phyloP scores from a whole-genome alignment of 2,113 vertebrate species.

The Grallaria varia region DNA sequence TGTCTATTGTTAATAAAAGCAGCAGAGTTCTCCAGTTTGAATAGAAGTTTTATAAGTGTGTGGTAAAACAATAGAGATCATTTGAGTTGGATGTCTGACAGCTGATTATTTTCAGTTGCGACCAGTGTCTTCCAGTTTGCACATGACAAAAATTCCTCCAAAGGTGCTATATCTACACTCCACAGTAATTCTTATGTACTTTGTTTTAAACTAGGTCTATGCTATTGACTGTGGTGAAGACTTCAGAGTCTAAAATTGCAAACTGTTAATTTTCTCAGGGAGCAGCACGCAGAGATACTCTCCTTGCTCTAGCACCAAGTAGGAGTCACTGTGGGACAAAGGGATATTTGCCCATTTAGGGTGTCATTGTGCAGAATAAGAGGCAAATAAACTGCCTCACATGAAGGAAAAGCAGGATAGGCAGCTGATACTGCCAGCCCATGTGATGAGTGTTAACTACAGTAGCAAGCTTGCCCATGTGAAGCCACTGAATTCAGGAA shows the following conservation, averaged over 20 bases:
- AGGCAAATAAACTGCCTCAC: background rate
- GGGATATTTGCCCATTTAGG: background rate
- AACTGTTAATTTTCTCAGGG: background rate
- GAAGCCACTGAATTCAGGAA: background rate
- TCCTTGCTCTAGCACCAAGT: background rate
- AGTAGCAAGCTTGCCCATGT: background rate
- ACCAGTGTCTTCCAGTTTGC: background rate
- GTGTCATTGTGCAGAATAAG: background rate
- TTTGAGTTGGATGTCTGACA: background rate
- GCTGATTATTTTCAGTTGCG: background rate
- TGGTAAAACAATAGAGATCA: background rate
- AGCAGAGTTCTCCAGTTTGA: background rate
- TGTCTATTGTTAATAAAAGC: constrained; percentile 34
- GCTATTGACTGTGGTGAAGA: background rate
- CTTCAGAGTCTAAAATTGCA: background rate
- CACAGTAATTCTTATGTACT: background rate
- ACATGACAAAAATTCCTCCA: background rate
- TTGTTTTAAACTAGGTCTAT: background rate
- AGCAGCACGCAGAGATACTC: background rate
- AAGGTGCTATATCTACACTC: background rate
- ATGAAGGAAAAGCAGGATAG: background rate
- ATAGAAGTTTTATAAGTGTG: background rate
- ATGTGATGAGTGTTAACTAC: background rate
- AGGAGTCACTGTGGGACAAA: background rate
- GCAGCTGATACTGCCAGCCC: background rate